Base-by-base conservation (phyloP, 2,888 invertebrate species). In the Rhogogaster chlorosoma region DNA sequence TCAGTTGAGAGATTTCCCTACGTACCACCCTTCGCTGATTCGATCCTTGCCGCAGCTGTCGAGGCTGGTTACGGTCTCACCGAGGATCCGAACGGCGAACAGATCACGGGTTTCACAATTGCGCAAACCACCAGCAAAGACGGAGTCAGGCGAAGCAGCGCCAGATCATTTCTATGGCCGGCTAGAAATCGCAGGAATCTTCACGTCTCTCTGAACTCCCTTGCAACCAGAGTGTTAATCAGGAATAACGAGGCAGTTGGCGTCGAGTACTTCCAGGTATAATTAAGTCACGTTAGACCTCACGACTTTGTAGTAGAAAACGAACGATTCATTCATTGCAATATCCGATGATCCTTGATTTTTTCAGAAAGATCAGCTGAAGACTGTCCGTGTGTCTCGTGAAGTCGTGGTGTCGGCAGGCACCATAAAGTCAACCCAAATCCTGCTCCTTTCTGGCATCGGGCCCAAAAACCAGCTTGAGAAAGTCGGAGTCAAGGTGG, bases 21-120 rank as follows among this genome's bases (percentile, higher is more conserved):
- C 22, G 0, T 71, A 3, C 38, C 36, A 10, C 10, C 71, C 10
- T 22, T 36, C 7, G 71, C n/a, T 6, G 9, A 71, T 10, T 42
- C 71, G 12, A 22, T 71, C 38, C 71, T 71, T 1, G 12, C 6
- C 9, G 71, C 71, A 42, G 2, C 71, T 96, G 95, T 94, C 95
- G 9, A 96, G 42, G 71, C 71, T 10, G 71, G 71, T 38, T 26
- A 38, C 42, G 38, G 12, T 0, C 12, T 42, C 5, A 71, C 22
- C 10, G 12, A 71, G 5, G 71, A 71, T 38, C 22, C 42, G 0
- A 71, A 71, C 38, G 71, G 71, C 2, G 42, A 71, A 9, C 6
- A 38, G 38, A 71, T 38, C 36, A 71, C 71, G 7, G 71, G 71
- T 5, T 71, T 71, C 22, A 2, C 42, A 12, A 22, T 22, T 5